Conservation (phyloP, 2,888 invertebrate genomes). For the Phengaris alcon region DNA sequence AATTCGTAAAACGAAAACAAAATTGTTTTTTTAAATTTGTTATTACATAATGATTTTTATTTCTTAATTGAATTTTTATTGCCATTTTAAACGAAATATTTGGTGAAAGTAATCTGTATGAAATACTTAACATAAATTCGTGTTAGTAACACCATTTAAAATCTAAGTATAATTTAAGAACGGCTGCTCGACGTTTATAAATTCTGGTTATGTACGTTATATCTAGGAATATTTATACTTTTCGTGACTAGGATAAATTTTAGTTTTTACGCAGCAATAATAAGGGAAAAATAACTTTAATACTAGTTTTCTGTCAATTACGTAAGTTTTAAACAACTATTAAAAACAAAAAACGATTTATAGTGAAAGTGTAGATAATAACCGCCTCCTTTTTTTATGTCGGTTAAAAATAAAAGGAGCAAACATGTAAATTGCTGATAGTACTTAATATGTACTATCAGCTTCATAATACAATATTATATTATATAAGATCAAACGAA, state of each 20-base stretch:
- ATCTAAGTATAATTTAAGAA: neutral
- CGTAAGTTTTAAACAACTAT: no score
- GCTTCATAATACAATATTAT: no score
- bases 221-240: neutral
- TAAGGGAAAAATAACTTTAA: neutral
- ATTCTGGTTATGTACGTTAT: neutral
- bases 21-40: neutral
- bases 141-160: neutral
- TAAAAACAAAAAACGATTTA: neutral
- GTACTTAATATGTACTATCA: no score
- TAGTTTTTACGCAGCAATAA: neutral
- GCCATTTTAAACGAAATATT: neutral
- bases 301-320: no score
- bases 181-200: neutral
- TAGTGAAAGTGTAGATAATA: neutral
- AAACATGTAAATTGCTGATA: neutral
- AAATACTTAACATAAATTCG: neutral
- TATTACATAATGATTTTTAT: neutral
- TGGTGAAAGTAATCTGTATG: neutral
- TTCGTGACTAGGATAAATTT: neutral
- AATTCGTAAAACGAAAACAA: neutral
- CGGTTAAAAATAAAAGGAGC: neutral
- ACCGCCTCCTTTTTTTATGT: no score
- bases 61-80: constrained; percentile 12
- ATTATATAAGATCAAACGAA: no score